Evolutionary conservation across 2,113 vertebrate species (phyloP).

Genomic region (Calonectris borealis): DNA sequence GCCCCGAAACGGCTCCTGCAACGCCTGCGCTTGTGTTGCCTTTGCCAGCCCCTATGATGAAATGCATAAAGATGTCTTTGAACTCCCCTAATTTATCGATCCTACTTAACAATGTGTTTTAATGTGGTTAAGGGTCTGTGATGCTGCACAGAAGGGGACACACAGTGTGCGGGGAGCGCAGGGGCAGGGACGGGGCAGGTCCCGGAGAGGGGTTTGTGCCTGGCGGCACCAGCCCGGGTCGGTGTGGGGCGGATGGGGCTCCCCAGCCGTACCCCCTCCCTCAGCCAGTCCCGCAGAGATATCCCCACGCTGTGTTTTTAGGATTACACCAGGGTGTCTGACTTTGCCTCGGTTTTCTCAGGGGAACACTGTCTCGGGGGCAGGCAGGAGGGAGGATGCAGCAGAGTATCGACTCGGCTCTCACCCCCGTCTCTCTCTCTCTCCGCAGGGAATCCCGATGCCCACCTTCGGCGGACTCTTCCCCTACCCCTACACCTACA

Average conservation of each 20-base stretch:
- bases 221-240: fast-evolving
- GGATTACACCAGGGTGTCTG: fast-evolving
- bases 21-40: fast-evolving
- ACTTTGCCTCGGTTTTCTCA: fast-evolving
- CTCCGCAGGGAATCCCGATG: constrained; percentile 94
- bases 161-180: fast-evolving
- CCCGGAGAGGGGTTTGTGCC: too few relatives aligned
- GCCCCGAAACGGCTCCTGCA: not conserved
- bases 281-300: not conserved
- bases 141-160: not conserved
- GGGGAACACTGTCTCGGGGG: fast-evolving
- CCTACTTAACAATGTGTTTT: not conserved
- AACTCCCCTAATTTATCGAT: not conserved
- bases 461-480: constrained; percentile 96
- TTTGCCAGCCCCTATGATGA: not conserved
- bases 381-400: not conserved
- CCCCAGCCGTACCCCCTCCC: not conserved
- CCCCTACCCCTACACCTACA: constrained; percentile 98
- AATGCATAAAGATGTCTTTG: not conserved
- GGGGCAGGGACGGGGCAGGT: not conserved
- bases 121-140: not conserved
- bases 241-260: fast-evolving
- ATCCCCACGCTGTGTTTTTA: fast-evolving
- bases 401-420: fast-evolving
- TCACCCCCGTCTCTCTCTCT: not conserved